Evolutionary conservation across 2,113 vertebrate genomes (phyloP).

Genomic region (Crotalus tigris): DNA sequence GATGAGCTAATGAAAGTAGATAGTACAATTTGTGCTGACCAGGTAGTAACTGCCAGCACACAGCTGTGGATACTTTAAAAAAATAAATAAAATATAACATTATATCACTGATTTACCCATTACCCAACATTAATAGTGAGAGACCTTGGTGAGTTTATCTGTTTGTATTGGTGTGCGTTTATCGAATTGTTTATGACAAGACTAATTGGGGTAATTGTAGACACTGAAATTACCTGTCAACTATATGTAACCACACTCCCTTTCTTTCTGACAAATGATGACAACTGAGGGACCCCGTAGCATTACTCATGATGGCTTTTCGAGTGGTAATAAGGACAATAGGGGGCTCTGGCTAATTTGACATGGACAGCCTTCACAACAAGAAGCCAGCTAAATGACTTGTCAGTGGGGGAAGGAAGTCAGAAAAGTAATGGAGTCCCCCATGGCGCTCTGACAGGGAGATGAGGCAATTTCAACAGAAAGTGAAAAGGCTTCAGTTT

Average conservation of each 20-base stretch:
- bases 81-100: slow-evolving; percentile 83
- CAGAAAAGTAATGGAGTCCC: slow-evolving; percentile 91
- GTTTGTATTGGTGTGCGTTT: slow-evolving; percentile 97
- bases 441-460: slow-evolving; percentile 91
- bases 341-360: slow-evolving; percentile 95
- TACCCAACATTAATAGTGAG: slow-evolving; percentile 92
- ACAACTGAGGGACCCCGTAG: slow-evolving; percentile 97
- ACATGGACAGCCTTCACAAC: slow-evolving; percentile 91
- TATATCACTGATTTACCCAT: slow-evolving; percentile 93
- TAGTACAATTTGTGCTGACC: slow-evolving; percentile 96
- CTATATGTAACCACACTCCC: slow-evolving; percentile 93
- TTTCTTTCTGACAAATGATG: slow-evolving; percentile 97
- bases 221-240: slow-evolving; percentile 99
- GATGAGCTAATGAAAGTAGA: slow-evolving; percentile 98
- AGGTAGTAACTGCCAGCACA: slow-evolving; percentile 88
- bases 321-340: slow-evolving; percentile 94
- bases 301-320: slow-evolving; percentile 96
- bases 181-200: slow-evolving; percentile 99
- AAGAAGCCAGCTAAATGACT: slow-evolving; percentile 83
- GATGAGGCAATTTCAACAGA: slow-evolving; percentile 86
- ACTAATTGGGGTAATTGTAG: slow-evolving; percentile 99
- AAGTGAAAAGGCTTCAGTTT: slow-evolving; percentile 87
- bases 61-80: slow-evolving; percentile 85
- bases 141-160: slow-evolving; percentile 91
- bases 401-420: slow-evolving; percentile 82